Evolutionary conservation across 2,113 vertebrate species (phyloP).

Genomic region (Centropus unirufus): DNA sequence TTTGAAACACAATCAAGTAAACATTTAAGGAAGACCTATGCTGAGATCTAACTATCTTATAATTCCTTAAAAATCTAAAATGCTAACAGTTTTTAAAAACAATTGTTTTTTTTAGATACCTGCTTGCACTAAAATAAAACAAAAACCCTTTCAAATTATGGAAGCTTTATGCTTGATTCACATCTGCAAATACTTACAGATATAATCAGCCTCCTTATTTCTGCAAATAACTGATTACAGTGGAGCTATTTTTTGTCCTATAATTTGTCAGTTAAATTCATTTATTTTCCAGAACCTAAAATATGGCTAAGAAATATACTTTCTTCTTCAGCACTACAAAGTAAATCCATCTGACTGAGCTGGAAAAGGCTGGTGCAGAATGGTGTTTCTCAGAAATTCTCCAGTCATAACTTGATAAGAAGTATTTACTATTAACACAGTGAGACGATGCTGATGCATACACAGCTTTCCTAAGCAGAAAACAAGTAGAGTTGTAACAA

Average conservation of each 20-base stretch:
- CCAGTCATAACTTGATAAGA: not conserved
- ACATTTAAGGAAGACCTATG: not conserved
- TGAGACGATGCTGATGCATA: fast-evolving
- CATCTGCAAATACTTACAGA: not conserved
- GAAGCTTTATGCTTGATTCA: not conserved
- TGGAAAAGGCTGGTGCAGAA: not conserved
- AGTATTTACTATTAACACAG: not conserved
- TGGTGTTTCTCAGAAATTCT: not conserved
- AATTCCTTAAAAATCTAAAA: not conserved
- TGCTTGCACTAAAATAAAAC: no score
- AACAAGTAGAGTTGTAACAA: not conserved
- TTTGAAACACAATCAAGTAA: not conserved
- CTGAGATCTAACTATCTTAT: not conserved
- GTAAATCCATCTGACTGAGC: not conserved
- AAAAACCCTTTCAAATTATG: not conserved
- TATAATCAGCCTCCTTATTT: not conserved
- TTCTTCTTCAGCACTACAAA: not conserved
- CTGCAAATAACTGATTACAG: not conserved
- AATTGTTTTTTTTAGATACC: no score
- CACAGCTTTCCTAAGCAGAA: not conserved
- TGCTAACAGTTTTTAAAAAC: fast-evolving
- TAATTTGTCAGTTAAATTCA: not conserved
- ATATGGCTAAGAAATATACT: not conserved
- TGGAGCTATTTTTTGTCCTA: not conserved
- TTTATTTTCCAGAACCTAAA: not conserved